phyloP scores from a whole-genome alignment of 1,140 invertebrate species.

The Papilio aristodemus region DNA sequence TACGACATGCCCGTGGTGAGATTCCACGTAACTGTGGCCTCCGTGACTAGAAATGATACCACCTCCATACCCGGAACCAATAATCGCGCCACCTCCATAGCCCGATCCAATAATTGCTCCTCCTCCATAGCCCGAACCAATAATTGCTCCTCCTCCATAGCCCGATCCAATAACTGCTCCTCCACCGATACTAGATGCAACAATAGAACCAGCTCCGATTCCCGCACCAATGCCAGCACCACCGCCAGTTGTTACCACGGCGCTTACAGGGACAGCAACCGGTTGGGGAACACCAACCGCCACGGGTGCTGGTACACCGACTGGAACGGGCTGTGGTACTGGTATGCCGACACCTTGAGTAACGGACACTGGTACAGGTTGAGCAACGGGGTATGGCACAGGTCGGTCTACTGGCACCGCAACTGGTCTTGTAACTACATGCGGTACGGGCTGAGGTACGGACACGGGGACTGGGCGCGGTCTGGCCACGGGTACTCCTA shows the following conservation, averaged over 20 bases:
- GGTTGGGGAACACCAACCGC: conserved; percentile 53
- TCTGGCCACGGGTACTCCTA: conserved; percentile 62
- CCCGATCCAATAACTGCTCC: conserved; percentile 17
- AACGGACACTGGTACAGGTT: conserved; percentile 66
- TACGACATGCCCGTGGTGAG: conserved; percentile 45
- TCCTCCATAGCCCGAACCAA: not conserved
- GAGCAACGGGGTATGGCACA: conserved; percentile 60
- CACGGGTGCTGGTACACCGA: conserved; percentile 58
- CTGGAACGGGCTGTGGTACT: conserved; percentile 68
- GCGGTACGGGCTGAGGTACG: conserved; percentile 66
- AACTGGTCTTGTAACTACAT: conserved; percentile 57
- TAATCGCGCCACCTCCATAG: conserved; percentile 23
- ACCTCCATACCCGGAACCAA: conserved; percentile 29
- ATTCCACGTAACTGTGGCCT: conserved; percentile 38
- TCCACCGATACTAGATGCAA: conserved; percentile 4
- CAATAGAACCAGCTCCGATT: conserved; percentile 28
- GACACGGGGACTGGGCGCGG: conserved; percentile 63
- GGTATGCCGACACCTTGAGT: conserved; percentile 69
- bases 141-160: conserved; percentile 20
- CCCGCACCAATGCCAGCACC: conserved; percentile 32
- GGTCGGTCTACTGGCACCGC: conserved; percentile 68
- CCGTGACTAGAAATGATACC: conserved; percentile 9
- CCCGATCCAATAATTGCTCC: conserved; percentile 17
- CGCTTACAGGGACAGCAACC: conserved; percentile 50
- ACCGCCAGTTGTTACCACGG: conserved; percentile 37